phyloP scores from a whole-genome alignment of 2,888 invertebrate species.

The Nezara viridula region DNA sequence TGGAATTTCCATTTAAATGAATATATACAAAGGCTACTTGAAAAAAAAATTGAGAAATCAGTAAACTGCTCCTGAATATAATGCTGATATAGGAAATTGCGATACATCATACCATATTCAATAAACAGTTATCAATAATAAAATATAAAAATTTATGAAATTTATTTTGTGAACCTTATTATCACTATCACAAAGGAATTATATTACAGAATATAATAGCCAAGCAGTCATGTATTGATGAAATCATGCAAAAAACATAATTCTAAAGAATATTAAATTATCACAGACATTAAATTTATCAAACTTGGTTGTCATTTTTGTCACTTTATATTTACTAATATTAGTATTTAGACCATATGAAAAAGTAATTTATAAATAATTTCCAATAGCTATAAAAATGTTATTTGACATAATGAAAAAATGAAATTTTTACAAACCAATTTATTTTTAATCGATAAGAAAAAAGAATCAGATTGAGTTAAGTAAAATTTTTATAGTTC shows the following conservation, averaged over 20 bases:
- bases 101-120: not conserved
- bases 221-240: not conserved
- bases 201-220: not conserved
- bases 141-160: not conserved
- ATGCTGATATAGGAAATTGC: not conserved
- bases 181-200: not conserved
- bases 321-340: not conserved
- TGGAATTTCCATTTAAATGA: not conserved
- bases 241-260: not conserved
- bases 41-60: not conserved
- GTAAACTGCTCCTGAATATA: not conserved
- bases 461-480: not conserved
- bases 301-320: not conserved
- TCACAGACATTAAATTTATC: not conserved
- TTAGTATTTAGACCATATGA: not conserved
- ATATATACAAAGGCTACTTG: not conserved
- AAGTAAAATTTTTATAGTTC: not conserved
- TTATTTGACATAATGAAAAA: not conserved
- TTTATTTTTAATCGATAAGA: not conserved
- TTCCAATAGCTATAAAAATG: not conserved
- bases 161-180: not conserved
- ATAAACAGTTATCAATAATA: not conserved
- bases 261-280: not conserved
- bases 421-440: not conserved
- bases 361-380: no score